phyloP scores from a whole-genome alignment of 2,888 invertebrate genomes.

The Dichetophora obliterata region DNA sequence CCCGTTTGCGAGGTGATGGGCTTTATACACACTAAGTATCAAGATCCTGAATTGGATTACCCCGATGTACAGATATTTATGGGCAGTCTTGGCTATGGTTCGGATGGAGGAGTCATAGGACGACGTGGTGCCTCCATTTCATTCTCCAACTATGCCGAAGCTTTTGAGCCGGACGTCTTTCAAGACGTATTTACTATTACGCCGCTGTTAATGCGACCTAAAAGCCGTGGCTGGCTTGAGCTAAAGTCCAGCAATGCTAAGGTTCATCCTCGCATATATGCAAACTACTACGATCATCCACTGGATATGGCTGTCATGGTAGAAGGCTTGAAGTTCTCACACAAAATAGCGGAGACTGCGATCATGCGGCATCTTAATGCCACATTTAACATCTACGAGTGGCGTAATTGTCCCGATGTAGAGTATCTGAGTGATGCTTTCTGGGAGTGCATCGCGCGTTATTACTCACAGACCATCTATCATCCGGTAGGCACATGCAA shows the following conservation, averaged over 20 bases:
- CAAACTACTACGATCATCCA: constrained; percentile 85
- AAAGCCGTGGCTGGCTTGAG: constrained; percentile 78
- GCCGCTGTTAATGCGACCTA: constrained; percentile 80
- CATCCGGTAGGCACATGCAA: constrained; percentile 87
- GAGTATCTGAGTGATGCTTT: constrained; percentile 80
- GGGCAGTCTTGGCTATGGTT: constrained; percentile 80
- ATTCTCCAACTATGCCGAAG: constrained; percentile 77
- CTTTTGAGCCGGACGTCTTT: constrained; percentile 80
- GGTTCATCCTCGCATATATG: constrained; percentile 85
- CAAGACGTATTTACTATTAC: constrained; percentile 78
- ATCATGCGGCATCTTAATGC: constrained; percentile 75
- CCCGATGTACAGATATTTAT: constrained; percentile 86
- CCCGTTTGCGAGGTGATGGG: constrained; percentile 86
- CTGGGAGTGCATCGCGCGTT: constrained; percentile 81
- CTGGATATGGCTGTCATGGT: constrained; percentile 80
- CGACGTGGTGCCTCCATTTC: constrained; percentile 78
- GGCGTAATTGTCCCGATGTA: constrained; percentile 77
- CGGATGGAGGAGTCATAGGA: constrained; percentile 83
- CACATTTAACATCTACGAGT: constrained; percentile 75
- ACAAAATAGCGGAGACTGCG: constrained; percentile 74
- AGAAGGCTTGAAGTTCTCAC: constrained; percentile 81
- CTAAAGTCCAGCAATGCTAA: constrained; percentile 79
- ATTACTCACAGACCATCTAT: constrained; percentile 84
- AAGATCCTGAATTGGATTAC: constrained; percentile 76
- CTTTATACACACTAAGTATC: constrained; percentile 81